Base-by-base conservation (phyloP, 1,140 invertebrate species). In the Zaprionus lachaisei region DNA sequence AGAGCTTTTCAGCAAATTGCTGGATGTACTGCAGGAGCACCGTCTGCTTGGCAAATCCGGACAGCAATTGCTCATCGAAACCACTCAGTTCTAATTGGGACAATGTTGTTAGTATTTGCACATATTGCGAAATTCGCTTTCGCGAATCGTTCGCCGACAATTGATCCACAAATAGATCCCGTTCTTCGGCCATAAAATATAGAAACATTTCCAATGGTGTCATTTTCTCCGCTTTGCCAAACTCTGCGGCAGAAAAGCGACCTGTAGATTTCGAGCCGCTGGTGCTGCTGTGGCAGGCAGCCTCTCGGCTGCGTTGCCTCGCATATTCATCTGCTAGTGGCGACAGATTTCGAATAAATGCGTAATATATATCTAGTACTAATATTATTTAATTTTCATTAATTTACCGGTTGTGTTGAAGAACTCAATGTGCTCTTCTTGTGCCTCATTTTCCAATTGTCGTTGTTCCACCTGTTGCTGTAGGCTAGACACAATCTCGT, bases 11-110 rank as follows among this genome's bases (percentile, higher is more conserved):
- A 5, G 75, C 44, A 38, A 82, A 57, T 15, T 31, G 66, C 17
- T 69, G 71, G 2, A 85, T 15, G 22, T 77, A 72, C 2, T 80
- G 61, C 5, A 82, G 28, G 0, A 90, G 62, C 26, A 70, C 61
- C 0, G 60, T 22, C 15, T 90, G 76, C n/a, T 49, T 68, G 7
- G 70, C 67, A 31, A 90, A 90, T 1, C 66, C 61, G 4, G 62
- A 20, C 1, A 90, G 15, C 28, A 90, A 24, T 15, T 75, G 4
- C 5, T 75, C 69, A 47, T 85, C 72, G 6, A 77, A 93, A 2
- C 94, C 94, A 38, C 93, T 82, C 7, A 95, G 72, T 68, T 92
- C 92, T 24, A 94, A 80, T 54, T 93, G 77, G 5, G 94, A 92
- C 38, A 95, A 93, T 54, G 92, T 83, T 31, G 93, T 91, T 1